phyloP scores from a whole-genome alignment of 2,113 vertebrate species.

The Hippocampus barbouri region DNA sequence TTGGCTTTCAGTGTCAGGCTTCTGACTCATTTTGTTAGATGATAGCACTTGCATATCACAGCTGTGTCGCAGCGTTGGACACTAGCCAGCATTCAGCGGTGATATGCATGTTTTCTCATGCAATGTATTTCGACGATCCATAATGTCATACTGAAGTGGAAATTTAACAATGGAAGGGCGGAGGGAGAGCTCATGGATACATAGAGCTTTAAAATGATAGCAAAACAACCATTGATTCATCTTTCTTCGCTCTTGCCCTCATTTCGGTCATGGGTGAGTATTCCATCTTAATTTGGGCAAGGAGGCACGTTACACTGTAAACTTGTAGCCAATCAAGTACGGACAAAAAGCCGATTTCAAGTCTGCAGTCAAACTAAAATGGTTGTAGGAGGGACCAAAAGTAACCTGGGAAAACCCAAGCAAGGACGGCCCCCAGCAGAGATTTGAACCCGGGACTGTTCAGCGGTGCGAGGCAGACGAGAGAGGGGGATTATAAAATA shows the following conservation, averaged over 20 bases:
- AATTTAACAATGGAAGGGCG: constrained; percentile 2
- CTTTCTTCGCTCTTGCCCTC: neutral
- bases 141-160: constrained; percentile 26
- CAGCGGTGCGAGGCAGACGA: too few relatives aligned
- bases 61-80: constrained; percentile 9
- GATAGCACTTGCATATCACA: constrained; percentile 29
- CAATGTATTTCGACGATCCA: constrained; percentile 29
- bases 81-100: too few relatives aligned
- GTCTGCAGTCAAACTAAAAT: too few relatives aligned
- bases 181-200: neutral
- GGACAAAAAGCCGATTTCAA: too few relatives aligned
- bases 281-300: neutral
- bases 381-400: too few relatives aligned
- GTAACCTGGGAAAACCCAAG: too few relatives aligned
- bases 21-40: constrained; percentile 39
- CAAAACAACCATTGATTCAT: neutral
- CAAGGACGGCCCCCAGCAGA: too few relatives aligned
- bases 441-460: too few relatives aligned
- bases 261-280: too few relatives aligned
- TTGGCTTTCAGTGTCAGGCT: constrained; percentile 39
- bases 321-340: too few relatives aligned
- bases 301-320: neutral
- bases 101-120: constrained; percentile 15
- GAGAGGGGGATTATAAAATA: too few relatives aligned
- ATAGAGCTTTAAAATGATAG: neutral